phyloP scores from a whole-genome alignment of 2,113 vertebrate genomes.

The Myrmecophaga tridactyla region DNA sequence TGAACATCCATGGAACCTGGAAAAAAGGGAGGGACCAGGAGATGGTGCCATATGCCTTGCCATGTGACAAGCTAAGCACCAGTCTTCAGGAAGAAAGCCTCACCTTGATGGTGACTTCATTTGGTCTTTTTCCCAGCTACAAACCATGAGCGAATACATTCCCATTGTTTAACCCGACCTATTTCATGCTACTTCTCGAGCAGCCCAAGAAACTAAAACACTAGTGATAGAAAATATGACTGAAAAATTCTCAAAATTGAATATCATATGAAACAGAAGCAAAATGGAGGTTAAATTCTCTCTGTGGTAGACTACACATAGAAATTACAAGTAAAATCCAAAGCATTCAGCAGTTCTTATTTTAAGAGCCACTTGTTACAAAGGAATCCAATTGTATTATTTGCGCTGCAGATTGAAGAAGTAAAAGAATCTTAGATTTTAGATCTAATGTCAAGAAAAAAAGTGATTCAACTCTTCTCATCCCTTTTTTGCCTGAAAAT shows the following conservation, averaged over 20 bases:
- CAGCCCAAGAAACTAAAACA: too few species aligned
- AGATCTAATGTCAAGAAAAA: neutral
- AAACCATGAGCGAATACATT: too few species aligned
- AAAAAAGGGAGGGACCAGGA: too few species aligned
- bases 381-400: neutral
- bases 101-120: too few species aligned
- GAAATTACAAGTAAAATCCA: neutral
- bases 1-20: too few species aligned
- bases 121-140: too few species aligned
- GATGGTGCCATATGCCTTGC: too few species aligned
- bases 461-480: neutral
- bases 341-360: constrained; percentile 1
- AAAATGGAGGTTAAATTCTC: neutral
- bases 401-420: neutral
- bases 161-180: too few species aligned
- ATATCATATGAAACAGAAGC: neutral
- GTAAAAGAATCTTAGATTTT: neutral
- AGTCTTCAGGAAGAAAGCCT: too few species aligned
- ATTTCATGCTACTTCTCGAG: too few species aligned
- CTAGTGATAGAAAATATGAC: neutral
- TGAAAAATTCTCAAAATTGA: neutral
- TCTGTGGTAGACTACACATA: neutral
- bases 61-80: too few species aligned
- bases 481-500: neutral
- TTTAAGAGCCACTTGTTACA: neutral